Evolutionary conservation across 2,888 invertebrate species (phyloP), one percentile per base, ranked within the genome.

Genomic region (Cosmorhoe ocellata): DNA sequence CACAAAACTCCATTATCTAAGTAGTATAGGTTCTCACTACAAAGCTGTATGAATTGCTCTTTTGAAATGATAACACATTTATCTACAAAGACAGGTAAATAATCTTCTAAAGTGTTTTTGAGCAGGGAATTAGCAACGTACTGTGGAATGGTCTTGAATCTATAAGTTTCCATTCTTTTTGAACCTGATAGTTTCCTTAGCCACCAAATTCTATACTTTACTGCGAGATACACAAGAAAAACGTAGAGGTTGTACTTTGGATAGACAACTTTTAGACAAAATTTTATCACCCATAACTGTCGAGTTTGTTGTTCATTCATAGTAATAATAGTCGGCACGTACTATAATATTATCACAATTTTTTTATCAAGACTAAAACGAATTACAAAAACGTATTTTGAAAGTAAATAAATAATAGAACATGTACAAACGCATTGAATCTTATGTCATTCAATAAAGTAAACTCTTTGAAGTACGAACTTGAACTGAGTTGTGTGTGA

Each of bases 261-360:
- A 79, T 86, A 89, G 47, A 83, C 69, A 61, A 90, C 64, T 83
- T 84, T 87, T 59, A 90, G 55, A 66, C 87, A 85, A 74, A 82
- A 86, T 66, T 86, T 86, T 74, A 86, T 66, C 66, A 89, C 80
- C 86, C 88, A 85, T 86, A 90, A 51, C 69, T 84, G 82, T 22
- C 63, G 56, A 49, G 56, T 58, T 51, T 66, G 75, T 56, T 78
- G 66, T 66, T 82, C 71, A 71, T 80, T 81, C 89, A 90, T 90
- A 81, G 63, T 87, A 53, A 41, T 37, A 40, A 40, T 24, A n/a
- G 22, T 26, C n/a, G n/a, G 38, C 39, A 47, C 34, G 27, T 26
- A 4, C 3, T 27, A 18, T 31, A 27, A 14, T 42, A 24, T 1
- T 24, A 26, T 38, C 10, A 1, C 13, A 8, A 6, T 18, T 3